Evolutionary conservation across 2,797 vertebrate species (phyloP), one percentile per base, ranked within the genome.

Genomic region (Orestias chungarensis): DNA sequence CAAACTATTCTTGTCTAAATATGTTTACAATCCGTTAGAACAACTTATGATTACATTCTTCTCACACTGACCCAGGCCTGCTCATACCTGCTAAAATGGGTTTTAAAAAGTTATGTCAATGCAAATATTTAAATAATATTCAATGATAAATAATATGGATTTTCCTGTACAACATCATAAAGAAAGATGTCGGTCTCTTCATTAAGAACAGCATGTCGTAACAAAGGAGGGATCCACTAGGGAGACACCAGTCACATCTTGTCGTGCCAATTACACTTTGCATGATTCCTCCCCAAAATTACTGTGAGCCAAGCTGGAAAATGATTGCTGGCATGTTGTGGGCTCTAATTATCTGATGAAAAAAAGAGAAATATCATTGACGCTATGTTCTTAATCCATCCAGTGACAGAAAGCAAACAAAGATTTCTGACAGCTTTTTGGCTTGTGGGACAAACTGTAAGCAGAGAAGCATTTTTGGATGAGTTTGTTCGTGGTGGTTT

Each of bases 281-380:
- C 90, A 93, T 93, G 90, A 94, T 93, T 93, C 94, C 93, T 93
- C 93, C 93, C 91, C 90, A 89, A 93, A 94, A 95, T 94, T 92
- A 93, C 87, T 90, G 93, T 89, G 92, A 93, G 92, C 92, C 90
- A 94, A 91, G 91, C 91, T 88, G 89, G 92, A 94, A 95, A 94
- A 93, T 88, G 87, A 89, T 95, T 94, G 93, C 91, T 95, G 94
- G 94, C 95, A 94, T 93, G 93, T 93, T 81, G 89, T 89, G 87
- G 91, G 88, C 89, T 90, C 92, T 94, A 95, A 94, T 95, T 94
- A 95, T 93, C 87, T 89, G 90, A 79, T 85, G 81, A 90, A 90
- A 89, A 66, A 91, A 89, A 90, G 92, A 84, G 90, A 93, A 93
- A 94, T 93, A 94, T 94, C 89, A 93, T 92, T 93, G 91, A 94